Evolutionary conservation across 2,113 vertebrate species (phyloP).

Genomic region (Pterophyllum scalare): DNA sequence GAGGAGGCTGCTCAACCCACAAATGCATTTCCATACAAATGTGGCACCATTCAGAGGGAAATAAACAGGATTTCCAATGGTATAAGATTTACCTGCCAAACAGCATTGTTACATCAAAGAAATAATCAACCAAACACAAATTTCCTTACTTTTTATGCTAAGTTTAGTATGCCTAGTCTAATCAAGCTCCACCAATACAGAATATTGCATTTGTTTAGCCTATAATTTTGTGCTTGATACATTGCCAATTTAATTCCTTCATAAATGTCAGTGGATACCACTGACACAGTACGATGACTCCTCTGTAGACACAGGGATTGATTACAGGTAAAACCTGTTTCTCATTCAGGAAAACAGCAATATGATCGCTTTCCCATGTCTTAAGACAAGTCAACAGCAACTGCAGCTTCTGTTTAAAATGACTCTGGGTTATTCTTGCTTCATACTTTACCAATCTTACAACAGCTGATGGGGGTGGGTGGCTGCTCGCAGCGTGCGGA

Average conservation of each 20-base stretch:
- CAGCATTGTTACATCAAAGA: too few relatives aligned
- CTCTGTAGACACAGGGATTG: neutral
- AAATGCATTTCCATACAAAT: too few relatives aligned
- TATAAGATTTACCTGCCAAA: too few relatives aligned
- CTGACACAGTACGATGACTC: neutral
- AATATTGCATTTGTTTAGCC: too few relatives aligned
- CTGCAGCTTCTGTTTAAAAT: neutral
- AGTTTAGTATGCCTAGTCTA: neutral
- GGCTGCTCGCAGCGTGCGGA: neutral
- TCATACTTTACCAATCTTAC: neutral
- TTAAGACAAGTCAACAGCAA: neutral
- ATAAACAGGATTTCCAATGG: too few relatives aligned
- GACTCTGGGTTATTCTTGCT: neutral
- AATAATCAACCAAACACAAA: too few relatives aligned
- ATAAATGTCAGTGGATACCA: neutral
- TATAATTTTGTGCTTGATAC: neutral
- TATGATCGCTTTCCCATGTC: rapidly evolving
- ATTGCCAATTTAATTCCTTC: neutral
- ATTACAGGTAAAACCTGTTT: neutral
- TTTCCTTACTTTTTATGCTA: too few relatives aligned
- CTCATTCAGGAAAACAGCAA: neutral
- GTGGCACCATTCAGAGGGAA: too few relatives aligned
- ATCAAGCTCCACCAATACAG: neutral
- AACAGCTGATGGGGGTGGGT: neutral
- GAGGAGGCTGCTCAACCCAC: too few relatives aligned